These are phyloP conservation scores for Perca fluviatilis DNA, from an alignment of 2,113 vertebrate species.

Conservation along the genomic window DNA sequence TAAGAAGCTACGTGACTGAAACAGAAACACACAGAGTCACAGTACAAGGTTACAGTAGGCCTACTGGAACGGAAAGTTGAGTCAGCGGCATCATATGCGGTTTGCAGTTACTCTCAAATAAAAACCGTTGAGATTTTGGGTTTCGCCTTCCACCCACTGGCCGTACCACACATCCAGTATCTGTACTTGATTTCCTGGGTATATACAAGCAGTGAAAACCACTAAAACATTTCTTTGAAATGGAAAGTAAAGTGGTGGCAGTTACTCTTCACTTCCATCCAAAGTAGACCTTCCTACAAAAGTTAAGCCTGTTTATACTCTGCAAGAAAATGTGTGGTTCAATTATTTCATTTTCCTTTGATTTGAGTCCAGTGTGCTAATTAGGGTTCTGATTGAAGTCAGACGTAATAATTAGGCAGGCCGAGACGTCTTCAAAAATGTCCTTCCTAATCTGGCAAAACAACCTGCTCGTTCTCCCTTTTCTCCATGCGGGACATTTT, in stretches of 20 bases:
- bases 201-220: slow-evolving; percentile 14
- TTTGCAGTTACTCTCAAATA: background rate
- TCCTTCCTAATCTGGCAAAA: background rate
- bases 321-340: background rate
- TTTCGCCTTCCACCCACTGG: background rate
- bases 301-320: background rate
- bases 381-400: slow-evolving; percentile 44
- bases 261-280: background rate
- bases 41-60: background rate
- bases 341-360: slow-evolving; percentile 23
- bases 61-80: background rate
- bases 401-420: slow-evolving; percentile 38
- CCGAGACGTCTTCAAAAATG: slow-evolving; percentile 24
- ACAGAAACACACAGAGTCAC: background rate
- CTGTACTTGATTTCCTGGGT: slow-evolving; percentile 8
- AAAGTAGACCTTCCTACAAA: background rate
- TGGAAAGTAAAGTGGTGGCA: background rate
- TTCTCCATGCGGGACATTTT: background rate
- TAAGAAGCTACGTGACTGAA: background rate
- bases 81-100: background rate
- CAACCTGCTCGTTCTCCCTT: background rate
- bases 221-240: background rate
- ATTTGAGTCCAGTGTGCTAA: slow-evolving; percentile 21
- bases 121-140: background rate
- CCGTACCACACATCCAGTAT: background rate